Evolutionary conservation across 2,888 invertebrate genomes (phyloP).

Genomic region (Hypolimnas misippus): DNA sequence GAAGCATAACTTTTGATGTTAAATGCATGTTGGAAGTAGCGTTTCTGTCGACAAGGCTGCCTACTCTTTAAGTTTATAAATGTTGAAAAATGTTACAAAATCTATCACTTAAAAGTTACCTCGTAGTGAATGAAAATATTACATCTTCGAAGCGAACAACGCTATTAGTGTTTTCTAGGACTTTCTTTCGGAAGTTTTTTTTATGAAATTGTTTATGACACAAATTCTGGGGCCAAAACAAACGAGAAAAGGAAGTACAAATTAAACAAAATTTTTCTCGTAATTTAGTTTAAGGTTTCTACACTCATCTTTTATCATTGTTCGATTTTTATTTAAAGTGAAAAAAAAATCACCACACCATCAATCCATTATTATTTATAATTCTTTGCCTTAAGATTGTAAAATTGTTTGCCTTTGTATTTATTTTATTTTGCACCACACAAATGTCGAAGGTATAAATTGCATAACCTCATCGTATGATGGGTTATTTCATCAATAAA

Average conservation of each 20-base stretch:
- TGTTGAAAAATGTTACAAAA: constrained; percentile 33
- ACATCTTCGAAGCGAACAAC: constrained; percentile 19
- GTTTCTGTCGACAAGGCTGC: constrained; percentile 30
- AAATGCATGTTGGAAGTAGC: neutral
- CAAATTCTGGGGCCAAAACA: constrained; percentile 76
- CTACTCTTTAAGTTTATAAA: constrained; percentile 40
- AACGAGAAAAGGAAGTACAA: constrained; percentile 78
- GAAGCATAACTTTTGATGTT: constrained; percentile 37
- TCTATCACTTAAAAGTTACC: constrained; percentile 41
- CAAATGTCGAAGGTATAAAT: constrained; percentile 4
- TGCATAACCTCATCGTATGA: neutral
- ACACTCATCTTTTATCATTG: constrained; percentile 25
- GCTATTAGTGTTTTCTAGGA: constrained; percentile 14
- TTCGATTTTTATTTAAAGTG: constrained; percentile 22
- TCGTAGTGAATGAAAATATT: constrained; percentile 25
- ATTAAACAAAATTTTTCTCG: constrained; percentile 69
- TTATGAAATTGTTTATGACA: constrained; percentile 57
- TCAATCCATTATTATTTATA: constrained; percentile 29
- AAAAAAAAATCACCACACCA: constrained; percentile 23
- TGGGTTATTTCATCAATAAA: constrained; percentile 8
- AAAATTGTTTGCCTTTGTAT: constrained; percentile 20
- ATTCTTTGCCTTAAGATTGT: constrained; percentile 24
- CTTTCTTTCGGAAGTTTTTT: constrained; percentile 32
- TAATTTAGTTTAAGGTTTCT: constrained; percentile 68
- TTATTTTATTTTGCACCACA: constrained; percentile 19